Percentiles rank a stretch among this genome's conserved stretches.
Evolutionary conservation across 2,113 vertebrate genomes (phyloP).

Genomic region (Bostrychus sinensis): DNA sequence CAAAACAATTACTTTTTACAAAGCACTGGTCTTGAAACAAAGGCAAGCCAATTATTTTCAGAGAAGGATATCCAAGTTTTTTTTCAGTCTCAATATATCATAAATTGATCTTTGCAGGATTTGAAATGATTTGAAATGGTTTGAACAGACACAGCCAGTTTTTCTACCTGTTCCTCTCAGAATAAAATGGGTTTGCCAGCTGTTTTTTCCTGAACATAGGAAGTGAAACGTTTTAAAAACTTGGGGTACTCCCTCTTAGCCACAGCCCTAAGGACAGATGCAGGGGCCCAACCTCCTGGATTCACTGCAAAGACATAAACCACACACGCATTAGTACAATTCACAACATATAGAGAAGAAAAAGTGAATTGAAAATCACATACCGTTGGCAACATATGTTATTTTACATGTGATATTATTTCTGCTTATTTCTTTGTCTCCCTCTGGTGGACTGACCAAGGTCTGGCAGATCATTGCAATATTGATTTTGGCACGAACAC

Average conservation of each 20-base stretch:
- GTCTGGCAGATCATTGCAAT: slow-evolving; percentile 98
- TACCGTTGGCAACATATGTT: slow-evolving; percentile 98
- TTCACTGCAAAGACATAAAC: slow-evolving; percentile 82
- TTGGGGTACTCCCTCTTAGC: slow-evolving; percentile 97
- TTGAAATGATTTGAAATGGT: too few species aligned
- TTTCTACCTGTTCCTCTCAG: slow-evolving; percentile 80
- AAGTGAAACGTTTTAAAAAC: slow-evolving; percentile 96
- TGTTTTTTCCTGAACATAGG: slow-evolving; percentile 95
- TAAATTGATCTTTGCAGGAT: too few species aligned
- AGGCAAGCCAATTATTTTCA: too few species aligned
- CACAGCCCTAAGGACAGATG: slow-evolving; percentile 93
- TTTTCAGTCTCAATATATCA: too few species aligned
- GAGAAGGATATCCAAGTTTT: too few species aligned
- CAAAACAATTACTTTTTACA: too few species aligned
- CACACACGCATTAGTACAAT: neutral
- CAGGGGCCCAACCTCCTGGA: slow-evolving; percentile 97
- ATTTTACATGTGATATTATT: slow-evolving; percentile 97
- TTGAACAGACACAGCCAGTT: neutral
- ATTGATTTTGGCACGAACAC: slow-evolving; percentile 98
- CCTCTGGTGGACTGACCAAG: slow-evolving; percentile 94
- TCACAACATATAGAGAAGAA: neutral
- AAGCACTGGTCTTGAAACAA: too few species aligned
- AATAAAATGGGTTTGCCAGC: slow-evolving; percentile 90
- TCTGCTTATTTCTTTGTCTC: slow-evolving; percentile 92
- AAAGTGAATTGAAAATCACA: slow-evolving; percentile 35